A percentile compares a stretch with the other conserved stretches of the same genome.
Evolutionary conservation across 2,797 vertebrate genomes (phyloP).

Genomic region (Nyctalus aviator): DNA sequence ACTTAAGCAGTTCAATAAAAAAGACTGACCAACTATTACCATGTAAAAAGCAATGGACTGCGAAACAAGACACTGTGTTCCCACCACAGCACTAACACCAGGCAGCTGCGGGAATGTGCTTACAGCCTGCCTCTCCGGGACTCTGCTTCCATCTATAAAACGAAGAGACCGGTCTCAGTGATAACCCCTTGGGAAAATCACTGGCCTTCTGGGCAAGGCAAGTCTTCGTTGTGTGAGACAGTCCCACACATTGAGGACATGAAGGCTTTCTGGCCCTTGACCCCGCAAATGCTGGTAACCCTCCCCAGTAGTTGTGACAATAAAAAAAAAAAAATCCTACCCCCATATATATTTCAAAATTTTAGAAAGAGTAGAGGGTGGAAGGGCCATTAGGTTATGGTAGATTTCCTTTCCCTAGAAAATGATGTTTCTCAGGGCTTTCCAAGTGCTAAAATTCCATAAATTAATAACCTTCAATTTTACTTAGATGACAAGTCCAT

Average conservation of each 20-base stretch:
- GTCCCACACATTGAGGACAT: not conserved
- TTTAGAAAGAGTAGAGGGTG: not conserved
- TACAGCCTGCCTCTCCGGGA: not conserved
- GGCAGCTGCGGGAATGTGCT: not conserved
- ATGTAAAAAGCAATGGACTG: not conserved
- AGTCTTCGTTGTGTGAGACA: not conserved
- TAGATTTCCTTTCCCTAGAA: not conserved
- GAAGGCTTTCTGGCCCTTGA: slow-evolving; percentile 15
- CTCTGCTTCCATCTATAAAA: slow-evolving; percentile 2
- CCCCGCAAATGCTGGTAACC: not conserved
- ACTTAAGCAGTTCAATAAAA: slow-evolving; percentile 53
- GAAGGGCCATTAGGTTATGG: not conserved
- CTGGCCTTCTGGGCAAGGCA: not conserved
- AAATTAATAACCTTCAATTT: slow-evolving; percentile 40
- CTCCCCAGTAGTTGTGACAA: not conserved
- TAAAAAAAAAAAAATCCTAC: not conserved
- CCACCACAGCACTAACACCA: not conserved
- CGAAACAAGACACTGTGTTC: not conserved
- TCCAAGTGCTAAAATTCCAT: slow-evolving; percentile 44
- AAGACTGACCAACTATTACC: not conserved
- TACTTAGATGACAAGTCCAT: slow-evolving; percentile 10
- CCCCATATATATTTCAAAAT: not conserved
- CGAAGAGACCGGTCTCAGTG: not conserved
- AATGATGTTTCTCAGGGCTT: not conserved
- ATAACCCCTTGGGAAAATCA: not conserved